Percentiles rank a stretch among this genome's conserved stretches.
These are phyloP conservation scores for Octopus sinensis DNA, from an alignment of 1,140 invertebrate species.

Conservation along the genomic window DNA sequence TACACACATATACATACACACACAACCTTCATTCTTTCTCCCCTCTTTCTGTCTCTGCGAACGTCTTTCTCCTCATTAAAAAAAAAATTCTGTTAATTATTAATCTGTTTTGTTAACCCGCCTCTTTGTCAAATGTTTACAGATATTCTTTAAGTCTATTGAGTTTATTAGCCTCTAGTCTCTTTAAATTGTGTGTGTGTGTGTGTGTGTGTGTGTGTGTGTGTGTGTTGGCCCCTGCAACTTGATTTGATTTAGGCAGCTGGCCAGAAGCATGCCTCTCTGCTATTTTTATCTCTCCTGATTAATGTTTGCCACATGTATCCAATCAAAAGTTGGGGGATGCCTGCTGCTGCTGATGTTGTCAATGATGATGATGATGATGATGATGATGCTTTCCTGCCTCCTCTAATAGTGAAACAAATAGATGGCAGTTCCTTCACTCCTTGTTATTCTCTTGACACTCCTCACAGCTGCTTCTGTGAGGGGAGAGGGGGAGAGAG, in stretches of 20 bases:
- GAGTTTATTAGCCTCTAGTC: too few species aligned
- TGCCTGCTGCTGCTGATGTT: not conserved
- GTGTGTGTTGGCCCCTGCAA: not conserved
- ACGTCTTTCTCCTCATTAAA: too few species aligned
- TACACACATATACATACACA: too few species aligned
- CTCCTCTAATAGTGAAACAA: not conserved
- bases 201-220: too few species aligned
- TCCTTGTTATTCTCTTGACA: not conserved
- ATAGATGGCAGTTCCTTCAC: not conserved
- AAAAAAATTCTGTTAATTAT: too few species aligned
- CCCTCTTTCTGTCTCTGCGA: too few species aligned
- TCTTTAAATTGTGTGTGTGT: too few species aligned
- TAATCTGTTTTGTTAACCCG: too few species aligned
- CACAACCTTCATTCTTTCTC: too few species aligned
- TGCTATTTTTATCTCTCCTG: slow-evolving; percentile 10
- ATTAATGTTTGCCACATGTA: slow-evolving; percentile 10
- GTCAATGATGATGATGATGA: not conserved
- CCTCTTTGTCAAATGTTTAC: too few species aligned
- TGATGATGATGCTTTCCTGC: not conserved
- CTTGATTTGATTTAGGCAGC: slow-evolving; percentile 11
- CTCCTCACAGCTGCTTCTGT: not conserved
- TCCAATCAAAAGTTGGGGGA: not conserved
- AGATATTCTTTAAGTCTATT: too few species aligned
- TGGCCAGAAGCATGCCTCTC: not conserved
- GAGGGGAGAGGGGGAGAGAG: not conserved